Conservation (phyloP, 2,113 vertebrate genomes). For the Ciconia boyciana region DNA sequence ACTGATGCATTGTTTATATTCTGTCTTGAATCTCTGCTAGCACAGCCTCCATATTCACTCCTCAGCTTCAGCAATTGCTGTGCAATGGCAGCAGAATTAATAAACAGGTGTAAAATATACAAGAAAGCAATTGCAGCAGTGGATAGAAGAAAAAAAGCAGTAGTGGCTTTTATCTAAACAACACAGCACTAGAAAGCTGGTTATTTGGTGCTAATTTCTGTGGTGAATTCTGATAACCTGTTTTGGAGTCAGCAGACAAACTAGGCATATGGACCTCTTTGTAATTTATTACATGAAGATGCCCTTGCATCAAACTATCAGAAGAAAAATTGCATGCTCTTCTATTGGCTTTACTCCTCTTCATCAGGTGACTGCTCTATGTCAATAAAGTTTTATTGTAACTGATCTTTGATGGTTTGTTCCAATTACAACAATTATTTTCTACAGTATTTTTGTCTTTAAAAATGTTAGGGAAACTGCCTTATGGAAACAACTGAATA, state of each 20-base stretch:
- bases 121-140: not conserved
- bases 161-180: not conserved
- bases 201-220: not conserved
- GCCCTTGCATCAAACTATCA: not conserved
- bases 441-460: not conserved
- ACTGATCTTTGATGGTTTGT: not conserved
- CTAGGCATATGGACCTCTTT: not conserved
- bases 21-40: not conserved
- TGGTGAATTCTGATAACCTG: not conserved
- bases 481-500: not conserved
- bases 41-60: not conserved
- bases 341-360: not conserved
- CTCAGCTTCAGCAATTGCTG: not conserved
- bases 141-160: not conserved
- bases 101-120: not conserved
- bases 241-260: not conserved
- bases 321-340: not conserved
- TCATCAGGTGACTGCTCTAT: not conserved
- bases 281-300: not conserved
- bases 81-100: not conserved
- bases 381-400: not conserved
- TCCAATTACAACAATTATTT: not conserved
- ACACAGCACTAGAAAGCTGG: not conserved
- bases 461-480: not conserved
- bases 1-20: not conserved